A percentile compares a stretch with the other conserved stretches of the same genome.
phyloP scores from a whole-genome alignment of 2,113 vertebrate genomes.

The Serinus canaria region DNA sequence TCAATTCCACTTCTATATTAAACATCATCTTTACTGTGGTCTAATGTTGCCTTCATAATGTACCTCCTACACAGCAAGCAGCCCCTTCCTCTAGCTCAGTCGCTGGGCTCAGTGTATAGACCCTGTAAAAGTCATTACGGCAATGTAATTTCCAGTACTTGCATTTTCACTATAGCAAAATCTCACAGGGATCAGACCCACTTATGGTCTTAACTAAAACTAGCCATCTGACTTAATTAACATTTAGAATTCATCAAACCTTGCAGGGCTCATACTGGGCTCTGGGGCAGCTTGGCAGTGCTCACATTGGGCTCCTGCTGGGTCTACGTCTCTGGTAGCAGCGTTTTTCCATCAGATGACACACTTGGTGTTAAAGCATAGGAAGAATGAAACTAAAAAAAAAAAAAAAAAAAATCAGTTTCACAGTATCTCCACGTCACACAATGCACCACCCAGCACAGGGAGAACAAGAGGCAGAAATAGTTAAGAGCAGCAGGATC shows the following conservation, averaged over 20 bases:
- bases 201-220: constrained; percentile 70
- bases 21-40: neutral
- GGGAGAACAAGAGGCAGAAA: neutral
- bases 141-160: constrained; percentile 50
- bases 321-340: neutral
- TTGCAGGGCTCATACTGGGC: constrained; percentile 63
- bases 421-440: neutral
- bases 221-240: constrained; percentile 70
- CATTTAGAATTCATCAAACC: constrained; percentile 62
- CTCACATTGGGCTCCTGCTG: constrained; percentile 52
- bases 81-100: neutral
- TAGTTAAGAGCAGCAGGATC: neutral
- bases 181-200: constrained; percentile 66
- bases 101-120: neutral
- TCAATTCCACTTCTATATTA: neutral
- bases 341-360: neutral
- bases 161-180: constrained; percentile 29
- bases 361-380: neutral
- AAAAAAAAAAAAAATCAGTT: neutral
- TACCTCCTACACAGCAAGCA: neutral
- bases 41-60: neutral
- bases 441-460: neutral
- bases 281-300: constrained; percentile 49
- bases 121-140: constrained; percentile 42
- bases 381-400: neutral